Evolutionary conservation across 2,888 invertebrate species (phyloP).

Genomic region (Branchellion lobata): DNA sequence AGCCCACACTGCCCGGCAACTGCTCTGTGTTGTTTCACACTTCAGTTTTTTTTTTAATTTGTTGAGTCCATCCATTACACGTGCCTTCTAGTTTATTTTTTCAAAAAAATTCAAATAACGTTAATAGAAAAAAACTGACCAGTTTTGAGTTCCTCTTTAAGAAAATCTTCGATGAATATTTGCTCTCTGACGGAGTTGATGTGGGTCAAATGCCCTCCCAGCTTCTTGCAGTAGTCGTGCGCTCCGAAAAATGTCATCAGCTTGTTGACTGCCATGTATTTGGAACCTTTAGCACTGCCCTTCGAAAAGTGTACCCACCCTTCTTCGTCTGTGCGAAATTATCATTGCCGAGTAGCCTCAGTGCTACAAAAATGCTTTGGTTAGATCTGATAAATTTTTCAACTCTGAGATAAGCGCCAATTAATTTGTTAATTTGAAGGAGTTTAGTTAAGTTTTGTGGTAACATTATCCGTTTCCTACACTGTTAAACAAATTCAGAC

Average conservation of each 20-base stretch:
- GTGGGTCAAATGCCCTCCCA: constrained; percentile 51
- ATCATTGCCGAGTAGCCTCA: no score
- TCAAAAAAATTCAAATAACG: no score
- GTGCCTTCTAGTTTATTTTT: no score
- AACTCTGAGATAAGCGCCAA: no score
- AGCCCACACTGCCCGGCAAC: constrained; percentile 47
- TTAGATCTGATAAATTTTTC: no score
- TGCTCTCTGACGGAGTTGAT: constrained; percentile 51
- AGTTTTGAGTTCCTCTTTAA: constrained; percentile 44
- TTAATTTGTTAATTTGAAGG: no score
- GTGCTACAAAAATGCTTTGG: no score
- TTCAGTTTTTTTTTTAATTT: background rate
- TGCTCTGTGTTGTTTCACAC: constrained; percentile 43
- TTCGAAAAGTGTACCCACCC: constrained; percentile 50
- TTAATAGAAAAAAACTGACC: no score
- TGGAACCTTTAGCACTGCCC: constrained; percentile 47
- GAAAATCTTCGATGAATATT: constrained; percentile 51
- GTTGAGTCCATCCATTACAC: no score
- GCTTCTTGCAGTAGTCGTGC: constrained; percentile 50
- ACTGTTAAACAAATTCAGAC: no score
- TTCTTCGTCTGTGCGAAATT: constrained; percentile 41
- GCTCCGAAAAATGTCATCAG: constrained; percentile 50
- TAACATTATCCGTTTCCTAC: no score
- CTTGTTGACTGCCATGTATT: constrained; percentile 48
- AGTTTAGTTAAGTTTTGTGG: background rate